Conservation (phyloP, 2,888 invertebrate genomes). For the Clusia tigrina region DNA sequence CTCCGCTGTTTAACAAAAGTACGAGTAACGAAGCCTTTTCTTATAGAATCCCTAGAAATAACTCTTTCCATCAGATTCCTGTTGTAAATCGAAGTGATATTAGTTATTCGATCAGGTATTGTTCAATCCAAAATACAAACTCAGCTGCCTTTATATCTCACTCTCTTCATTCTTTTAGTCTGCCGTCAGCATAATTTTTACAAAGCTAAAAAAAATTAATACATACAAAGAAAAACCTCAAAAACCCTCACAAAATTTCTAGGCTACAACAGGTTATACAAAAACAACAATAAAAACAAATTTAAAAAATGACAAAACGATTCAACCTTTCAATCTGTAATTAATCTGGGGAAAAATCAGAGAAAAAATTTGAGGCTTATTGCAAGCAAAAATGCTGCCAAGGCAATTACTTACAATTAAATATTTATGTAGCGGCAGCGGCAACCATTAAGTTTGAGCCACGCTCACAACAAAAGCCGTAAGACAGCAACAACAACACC, state of each 20-base stretch:
- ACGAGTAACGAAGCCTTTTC: too few relatives aligned
- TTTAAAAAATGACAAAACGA: conserved; percentile 50
- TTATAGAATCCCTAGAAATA: too few relatives aligned
- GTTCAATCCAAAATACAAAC: too few relatives aligned
- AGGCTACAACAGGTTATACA: conserved; percentile 17
- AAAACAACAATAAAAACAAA: conserved; percentile 47
- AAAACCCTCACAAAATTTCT: background rate
- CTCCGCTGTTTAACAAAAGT: too few relatives aligned
- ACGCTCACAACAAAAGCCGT: conserved; percentile 15
- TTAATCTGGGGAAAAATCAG: conserved; percentile 39
- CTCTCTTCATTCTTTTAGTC: too few relatives aligned
- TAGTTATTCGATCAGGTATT: too few relatives aligned
- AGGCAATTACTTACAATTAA: background rate
- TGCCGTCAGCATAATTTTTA: too few relatives aligned
- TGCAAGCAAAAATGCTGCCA: background rate
- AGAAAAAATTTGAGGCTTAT: background rate
- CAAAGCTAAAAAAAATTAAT: background rate
- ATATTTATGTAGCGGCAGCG: background rate
- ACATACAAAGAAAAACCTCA: background rate
- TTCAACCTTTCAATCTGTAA: conserved; percentile 51
- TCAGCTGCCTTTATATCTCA: too few relatives aligned
- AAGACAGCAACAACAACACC: conserved; percentile 18
- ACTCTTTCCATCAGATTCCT: too few relatives aligned
- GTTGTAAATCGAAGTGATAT: too few relatives aligned
- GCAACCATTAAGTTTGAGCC: conserved; percentile 25